These are phyloP conservation scores for Alosa sapidissima DNA, from an alignment of 2,797 vertebrate species.

Conservation along the genomic window DNA sequence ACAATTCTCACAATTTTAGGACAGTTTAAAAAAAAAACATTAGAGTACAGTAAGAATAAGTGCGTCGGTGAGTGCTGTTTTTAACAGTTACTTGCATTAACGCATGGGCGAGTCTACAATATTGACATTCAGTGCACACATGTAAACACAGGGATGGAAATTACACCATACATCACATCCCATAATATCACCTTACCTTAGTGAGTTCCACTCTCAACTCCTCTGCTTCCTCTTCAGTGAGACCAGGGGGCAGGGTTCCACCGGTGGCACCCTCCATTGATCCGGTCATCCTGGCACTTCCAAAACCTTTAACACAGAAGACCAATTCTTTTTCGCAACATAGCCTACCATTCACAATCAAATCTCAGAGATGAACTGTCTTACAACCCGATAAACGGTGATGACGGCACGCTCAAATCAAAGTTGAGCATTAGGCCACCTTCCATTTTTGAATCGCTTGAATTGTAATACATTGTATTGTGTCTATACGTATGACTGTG, in stretches of 20 bases:
- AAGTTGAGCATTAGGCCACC: neutral
- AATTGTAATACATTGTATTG: neutral
- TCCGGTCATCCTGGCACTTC: slow-evolving; percentile 74
- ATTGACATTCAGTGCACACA: neutral
- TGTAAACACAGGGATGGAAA: neutral
- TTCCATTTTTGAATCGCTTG: neutral
- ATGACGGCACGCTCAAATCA: neutral
- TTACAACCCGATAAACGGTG: no score
- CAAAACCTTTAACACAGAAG: slow-evolving; percentile 66
- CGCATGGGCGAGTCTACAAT: no score
- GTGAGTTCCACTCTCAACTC: slow-evolving; percentile 81
- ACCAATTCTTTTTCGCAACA: neutral
- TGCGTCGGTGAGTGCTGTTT: no score
- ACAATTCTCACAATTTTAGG: no score
- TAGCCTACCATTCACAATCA: neutral
- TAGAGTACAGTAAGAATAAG: no score
- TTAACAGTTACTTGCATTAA: no score
- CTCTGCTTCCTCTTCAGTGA: slow-evolving; percentile 82
- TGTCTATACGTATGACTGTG: no score
- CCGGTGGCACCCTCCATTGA: slow-evolving; percentile 60
- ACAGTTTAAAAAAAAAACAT: no score
- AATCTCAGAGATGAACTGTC: neutral
- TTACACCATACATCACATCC: neutral
- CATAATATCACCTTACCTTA: slow-evolving; percentile 84
- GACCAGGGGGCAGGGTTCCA: slow-evolving; percentile 65